These are phyloP conservation scores for Pissodes strobi DNA, from an alignment of 1,140 invertebrate species.

Conservation along the genomic window DNA sequence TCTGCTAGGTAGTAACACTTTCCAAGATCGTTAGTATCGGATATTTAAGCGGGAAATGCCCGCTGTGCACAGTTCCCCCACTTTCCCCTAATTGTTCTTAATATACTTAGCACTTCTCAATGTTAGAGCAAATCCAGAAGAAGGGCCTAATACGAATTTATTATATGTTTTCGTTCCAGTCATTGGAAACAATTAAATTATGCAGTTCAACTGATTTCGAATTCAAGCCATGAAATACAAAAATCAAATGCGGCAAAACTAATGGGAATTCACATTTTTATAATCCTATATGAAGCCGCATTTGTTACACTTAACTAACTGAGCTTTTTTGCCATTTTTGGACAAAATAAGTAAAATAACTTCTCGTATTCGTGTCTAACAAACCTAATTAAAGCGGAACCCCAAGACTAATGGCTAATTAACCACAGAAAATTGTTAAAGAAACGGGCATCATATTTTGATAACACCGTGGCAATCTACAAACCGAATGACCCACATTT, in stretches of 20 bases:
- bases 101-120: no score
- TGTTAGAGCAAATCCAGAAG: no score
- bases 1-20: no score
- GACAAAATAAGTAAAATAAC: constrained; percentile 6
- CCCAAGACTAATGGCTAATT: constrained; percentile 22
- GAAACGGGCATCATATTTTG: constrained; percentile 26
- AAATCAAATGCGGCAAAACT: neutral
- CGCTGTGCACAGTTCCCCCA: no score
- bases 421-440: constrained; percentile 22
- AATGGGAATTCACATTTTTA: neutral
- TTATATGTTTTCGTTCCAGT: no score
- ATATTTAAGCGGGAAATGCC: no score
- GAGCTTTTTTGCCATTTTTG: constrained; percentile 4
- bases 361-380: constrained; percentile 5
- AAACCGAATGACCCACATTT: constrained; percentile 24
- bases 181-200: no score
- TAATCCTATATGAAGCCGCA: no score
- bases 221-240: neutral
- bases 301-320: constrained; percentile 4
- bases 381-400: constrained; percentile 22
- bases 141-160: no score
- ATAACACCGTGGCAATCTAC: constrained; percentile 22
- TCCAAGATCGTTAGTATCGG: no score
- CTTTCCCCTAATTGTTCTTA: no score
- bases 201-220: no score